Evolutionary conservation across 2,888 invertebrate species (phyloP), one percentile per base, ranked within the genome.

Genomic region (Gortyna flavago): DNA sequence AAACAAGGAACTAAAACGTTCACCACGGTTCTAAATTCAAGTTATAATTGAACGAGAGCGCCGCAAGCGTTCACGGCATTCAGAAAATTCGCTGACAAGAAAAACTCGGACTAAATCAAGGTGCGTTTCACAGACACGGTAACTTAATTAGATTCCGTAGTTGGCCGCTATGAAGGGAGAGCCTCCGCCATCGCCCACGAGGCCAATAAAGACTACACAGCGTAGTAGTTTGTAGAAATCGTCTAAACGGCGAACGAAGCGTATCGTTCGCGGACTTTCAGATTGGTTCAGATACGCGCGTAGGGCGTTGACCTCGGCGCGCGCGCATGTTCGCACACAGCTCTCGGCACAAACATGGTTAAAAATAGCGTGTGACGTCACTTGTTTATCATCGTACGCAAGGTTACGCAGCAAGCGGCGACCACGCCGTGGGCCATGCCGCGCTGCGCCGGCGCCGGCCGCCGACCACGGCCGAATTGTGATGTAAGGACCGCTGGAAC

Each of bases 301-400:
- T 80, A 88, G 94, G 91, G 88, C 95, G 90, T 93, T 91, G 95
- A 95, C 94, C 95, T 92, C 90, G 87, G 93, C 94, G 95, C 94
- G 89, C 92, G 94, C 95, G 95, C 93, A 88, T 88, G 88, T 86
- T 87, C 92, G 90, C 91, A 89, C 88, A 82, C 88, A 88, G 90
- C 92, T 89, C 93, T 91, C 92, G 89, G 90, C 93, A 90, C 92
- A 92, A 93, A 93, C 94, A 91, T 90, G 93, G 92, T 86, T 95
- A 95, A 93, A 95, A 94, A 95, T 95, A 94, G 93, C 89, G 77
- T 71, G 91, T 96, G 95, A 96, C 96, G 96, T 96, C 95, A 96
- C 93, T 93, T 96, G 96, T 96, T 96, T 96, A 96, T 95, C 95
- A 93, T 93, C 92, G 94, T 94, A 95, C 94, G 95, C 96, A 96